Evolutionary conservation across 2,113 vertebrate genomes (phyloP), one percentile per base, ranked within the genome.

Genomic region (Notothenia coriiceps): DNA sequence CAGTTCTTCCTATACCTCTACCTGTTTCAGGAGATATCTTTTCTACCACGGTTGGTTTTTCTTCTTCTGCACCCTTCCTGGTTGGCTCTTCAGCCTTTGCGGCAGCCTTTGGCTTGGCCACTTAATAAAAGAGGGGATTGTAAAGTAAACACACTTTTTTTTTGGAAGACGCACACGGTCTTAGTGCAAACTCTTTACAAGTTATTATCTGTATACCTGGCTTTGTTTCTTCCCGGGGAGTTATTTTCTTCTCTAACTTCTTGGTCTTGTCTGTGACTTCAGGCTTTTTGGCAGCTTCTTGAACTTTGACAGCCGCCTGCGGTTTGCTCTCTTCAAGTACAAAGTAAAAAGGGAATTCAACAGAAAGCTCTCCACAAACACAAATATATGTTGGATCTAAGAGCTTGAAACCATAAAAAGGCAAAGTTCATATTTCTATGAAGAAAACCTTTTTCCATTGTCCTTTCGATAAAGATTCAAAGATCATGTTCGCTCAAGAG

Each of bases 311-410:
- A 61, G 84, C 72, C 13, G 66, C 18, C 29, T 74, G 64, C 0
- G 40, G 54, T 89, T 89, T 85, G 35, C n/a, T 75, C 66, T 82
- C 91, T 93, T 93, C 13, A 80, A 83, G 63, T 10, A 70, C 52
- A 82, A 68, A 20, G 46, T 61, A 74, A 6, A 77, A 15, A 81
- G 2, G 11, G 0, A 54, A 25, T 71, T 90, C 11, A 84, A 47
- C 14, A 82, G 3, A 61, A 44, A 80, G 51, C 13, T 70, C 20
- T 29, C 25, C 33, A 74, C 17, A 61, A 59, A 54, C 4, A 20
- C 13, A 40, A 6, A 40, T 2, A 7, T 4, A 57, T 33, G 50
- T 14, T 14, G 59, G 47, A 20, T 60, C 18, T 18, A 9, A 50
- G 22, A 62, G 59, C 29, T 65, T 25, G 2, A 35, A 22, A n/a